These are phyloP conservation scores for Protophormia terraenovae DNA, from an alignment of 2,888 invertebrate species.

Conservation along the genomic window DNA sequence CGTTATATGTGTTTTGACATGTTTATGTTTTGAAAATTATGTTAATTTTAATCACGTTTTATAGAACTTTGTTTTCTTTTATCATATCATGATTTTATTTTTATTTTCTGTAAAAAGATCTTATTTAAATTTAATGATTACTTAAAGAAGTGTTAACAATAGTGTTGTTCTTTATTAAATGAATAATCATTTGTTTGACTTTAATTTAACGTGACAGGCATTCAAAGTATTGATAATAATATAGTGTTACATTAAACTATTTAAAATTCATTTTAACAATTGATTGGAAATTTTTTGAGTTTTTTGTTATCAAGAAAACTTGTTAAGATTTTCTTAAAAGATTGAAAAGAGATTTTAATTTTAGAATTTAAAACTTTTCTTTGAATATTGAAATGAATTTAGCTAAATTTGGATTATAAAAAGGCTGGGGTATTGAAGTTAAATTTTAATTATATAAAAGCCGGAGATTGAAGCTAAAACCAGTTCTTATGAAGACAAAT, in stretches of 20 bases:
- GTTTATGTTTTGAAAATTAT: background rate
- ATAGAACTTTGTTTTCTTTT: background rate
- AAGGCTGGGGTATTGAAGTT: too few species aligned
- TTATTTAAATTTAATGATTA: background rate
- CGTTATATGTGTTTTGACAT: background rate
- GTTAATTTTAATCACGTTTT: conserved; percentile 26
- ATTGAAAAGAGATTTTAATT: too few species aligned
- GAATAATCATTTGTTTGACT: conserved; percentile 6
- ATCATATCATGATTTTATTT: background rate
- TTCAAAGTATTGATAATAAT: background rate
- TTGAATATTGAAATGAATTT: too few species aligned
- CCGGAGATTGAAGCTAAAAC: too few species aligned
- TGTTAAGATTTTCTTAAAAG: too few species aligned
- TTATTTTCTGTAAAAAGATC: background rate
- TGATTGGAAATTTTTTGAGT: background rate
- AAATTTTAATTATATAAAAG: too few species aligned
- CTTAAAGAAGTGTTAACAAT: background rate
- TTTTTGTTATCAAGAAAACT: background rate
- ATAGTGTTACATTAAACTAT: background rate
- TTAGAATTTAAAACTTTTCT: too few species aligned
- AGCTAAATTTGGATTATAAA: too few species aligned
- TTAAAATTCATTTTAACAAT: background rate
- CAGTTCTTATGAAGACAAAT: too few species aligned
- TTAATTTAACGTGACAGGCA: conserved; percentile 38
- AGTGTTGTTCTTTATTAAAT: background rate